A percentile compares a stretch with the other conserved stretches of the same genome.
Evolutionary conservation across 2,888 invertebrate species (phyloP).

Genomic region (Hedychridium roseum): DNA sequence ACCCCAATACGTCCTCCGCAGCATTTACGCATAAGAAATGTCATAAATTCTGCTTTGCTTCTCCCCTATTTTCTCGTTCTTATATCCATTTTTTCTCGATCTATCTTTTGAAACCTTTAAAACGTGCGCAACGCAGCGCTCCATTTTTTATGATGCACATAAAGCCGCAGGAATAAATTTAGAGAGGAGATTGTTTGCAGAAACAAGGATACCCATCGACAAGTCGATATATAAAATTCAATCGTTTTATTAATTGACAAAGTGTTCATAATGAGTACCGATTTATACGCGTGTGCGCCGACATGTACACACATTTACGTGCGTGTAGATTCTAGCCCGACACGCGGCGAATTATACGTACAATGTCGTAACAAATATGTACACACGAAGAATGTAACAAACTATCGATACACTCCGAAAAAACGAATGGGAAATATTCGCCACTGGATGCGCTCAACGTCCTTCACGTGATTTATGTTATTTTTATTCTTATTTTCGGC

Average conservation of each 20-base stretch:
- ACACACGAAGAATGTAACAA: constrained; percentile 61
- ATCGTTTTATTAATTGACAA: constrained; percentile 64
- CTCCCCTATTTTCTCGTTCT: not conserved
- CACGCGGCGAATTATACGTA: constrained; percentile 19
- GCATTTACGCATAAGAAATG: constrained; percentile 1
- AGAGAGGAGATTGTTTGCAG: too few species aligned
- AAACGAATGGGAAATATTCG: constrained; percentile 38
- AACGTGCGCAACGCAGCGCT: too few species aligned
- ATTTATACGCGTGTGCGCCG: constrained; percentile 40
- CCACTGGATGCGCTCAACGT: too few species aligned
- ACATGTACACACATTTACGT: constrained; percentile 30
- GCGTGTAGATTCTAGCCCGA: constrained; percentile 30
- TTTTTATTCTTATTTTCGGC: too few species aligned
- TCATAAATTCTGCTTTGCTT: not conserved
- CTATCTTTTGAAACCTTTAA: not conserved
- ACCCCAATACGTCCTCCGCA: too few species aligned
- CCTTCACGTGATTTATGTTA: too few species aligned
- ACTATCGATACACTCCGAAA: constrained; percentile 57
- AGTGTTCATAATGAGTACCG: constrained; percentile 62
- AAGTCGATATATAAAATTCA: constrained; percentile 53
- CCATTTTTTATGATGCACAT: too few species aligned
- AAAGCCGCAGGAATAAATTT: too few species aligned
- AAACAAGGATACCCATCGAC: constrained; percentile 4
- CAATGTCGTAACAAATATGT: constrained; percentile 60
- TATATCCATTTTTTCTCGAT: not conserved